These are phyloP conservation scores for Vicugna pacos DNA, from an alignment of 2,113 vertebrate genomes.

Conservation along the genomic window DNA sequence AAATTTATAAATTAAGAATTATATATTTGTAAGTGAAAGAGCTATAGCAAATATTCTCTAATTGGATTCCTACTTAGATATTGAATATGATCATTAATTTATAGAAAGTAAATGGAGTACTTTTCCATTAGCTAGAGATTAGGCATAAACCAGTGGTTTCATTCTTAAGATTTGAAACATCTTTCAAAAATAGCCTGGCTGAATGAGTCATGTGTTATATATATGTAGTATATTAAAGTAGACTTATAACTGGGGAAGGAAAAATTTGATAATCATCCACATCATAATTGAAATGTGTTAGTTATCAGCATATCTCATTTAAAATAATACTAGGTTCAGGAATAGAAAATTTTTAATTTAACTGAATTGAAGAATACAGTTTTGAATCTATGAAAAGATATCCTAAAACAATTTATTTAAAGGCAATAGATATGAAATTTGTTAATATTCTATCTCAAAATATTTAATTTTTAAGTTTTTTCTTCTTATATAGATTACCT, in stretches of 20 bases:
- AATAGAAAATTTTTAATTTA: slow-evolving; percentile 17
- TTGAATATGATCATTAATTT: slow-evolving; percentile 31
- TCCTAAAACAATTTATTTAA: slow-evolving; percentile 23
- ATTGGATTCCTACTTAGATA: slow-evolving; percentile 13
- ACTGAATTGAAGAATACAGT: neutral
- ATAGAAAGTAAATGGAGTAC: neutral
- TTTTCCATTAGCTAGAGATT: neutral
- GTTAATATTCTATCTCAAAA: neutral
- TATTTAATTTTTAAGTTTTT: slow-evolving; percentile 58
- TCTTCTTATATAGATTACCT: neutral
- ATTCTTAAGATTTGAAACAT: slow-evolving; percentile 41
- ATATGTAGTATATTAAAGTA: neutral
- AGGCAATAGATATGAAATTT: neutral
- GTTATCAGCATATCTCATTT: slow-evolving; percentile 36
- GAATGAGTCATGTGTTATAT: neutral
- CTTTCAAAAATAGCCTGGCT: slow-evolving; percentile 39
- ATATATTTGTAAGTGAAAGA: slow-evolving; percentile 39
- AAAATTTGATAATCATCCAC: neutral
- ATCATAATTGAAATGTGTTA: neutral
- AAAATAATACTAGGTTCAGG: slow-evolving; percentile 43
- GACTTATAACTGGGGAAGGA: neutral
- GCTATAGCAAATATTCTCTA: neutral
- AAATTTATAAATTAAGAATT: slow-evolving; percentile 43
- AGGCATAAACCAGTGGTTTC: neutral
- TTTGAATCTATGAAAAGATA: slow-evolving; percentile 30